phyloP scores from a whole-genome alignment of 2,113 vertebrate genomes.

The Phyllopteryx taeniolatus region DNA sequence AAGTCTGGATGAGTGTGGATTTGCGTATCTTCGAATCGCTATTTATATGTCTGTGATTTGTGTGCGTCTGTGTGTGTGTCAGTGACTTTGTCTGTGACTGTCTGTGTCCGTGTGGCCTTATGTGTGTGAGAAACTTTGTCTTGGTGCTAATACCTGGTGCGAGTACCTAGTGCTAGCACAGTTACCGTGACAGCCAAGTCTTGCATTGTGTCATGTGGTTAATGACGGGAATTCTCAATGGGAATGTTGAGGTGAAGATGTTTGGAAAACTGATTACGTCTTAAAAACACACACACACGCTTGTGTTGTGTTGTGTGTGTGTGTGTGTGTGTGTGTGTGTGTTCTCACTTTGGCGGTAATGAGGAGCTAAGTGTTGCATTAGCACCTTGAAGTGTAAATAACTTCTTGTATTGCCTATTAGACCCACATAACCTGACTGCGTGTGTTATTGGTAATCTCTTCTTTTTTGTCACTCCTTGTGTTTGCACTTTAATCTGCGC shows the following conservation, averaged over 20 bases:
- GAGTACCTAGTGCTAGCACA: too few relatives aligned
- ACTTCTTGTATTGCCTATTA: conserved; percentile 62
- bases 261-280: neutral
- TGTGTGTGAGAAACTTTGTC: too few relatives aligned
- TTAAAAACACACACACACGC: neutral
- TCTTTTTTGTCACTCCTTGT: conserved; percentile 13
- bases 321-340: neutral
- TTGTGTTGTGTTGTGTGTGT: neutral
- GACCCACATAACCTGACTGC: conserved; percentile 50
- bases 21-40: too few relatives aligned
- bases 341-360: conserved; percentile 27
- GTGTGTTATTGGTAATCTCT: conserved; percentile 49
- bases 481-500: conserved; percentile 58
- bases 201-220: neutral
- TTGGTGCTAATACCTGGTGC: too few relatives aligned
- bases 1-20: too few relatives aligned
- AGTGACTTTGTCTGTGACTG: conserved; percentile 12
- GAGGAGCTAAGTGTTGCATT: conserved; percentile 70
- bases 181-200: too few relatives aligned
- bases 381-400: conserved; percentile 69
- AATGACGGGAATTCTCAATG: neutral
- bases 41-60: too few relatives aligned
- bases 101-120: too few relatives aligned
- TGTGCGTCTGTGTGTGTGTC: conserved; percentile 21
- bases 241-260: neutral